Evolutionary conservation across 64 coral and sea anemone genomes (phyloP), one percentile per base, ranked within the genome.

Genomic region (Porites australiensis): DNA sequence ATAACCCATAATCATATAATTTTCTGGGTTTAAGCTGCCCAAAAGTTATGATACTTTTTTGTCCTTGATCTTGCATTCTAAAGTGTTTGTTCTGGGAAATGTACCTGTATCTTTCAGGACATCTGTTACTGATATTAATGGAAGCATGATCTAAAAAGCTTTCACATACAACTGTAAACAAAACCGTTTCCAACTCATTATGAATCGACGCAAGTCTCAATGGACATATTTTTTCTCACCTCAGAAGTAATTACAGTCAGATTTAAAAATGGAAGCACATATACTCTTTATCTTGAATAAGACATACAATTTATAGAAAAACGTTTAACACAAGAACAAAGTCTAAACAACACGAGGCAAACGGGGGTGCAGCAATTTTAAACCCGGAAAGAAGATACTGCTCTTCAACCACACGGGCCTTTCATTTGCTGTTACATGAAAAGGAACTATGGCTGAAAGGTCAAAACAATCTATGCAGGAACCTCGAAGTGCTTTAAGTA

Each of bases 401-500:
- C 51, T 84, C 37, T 46, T 13, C 11, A 73, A 44, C 3, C 8
- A 57, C 54, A 7, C 7, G 12, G 54, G 12, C 54, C 44, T 44
- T 73, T 70, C 21, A 43, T 3, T 59, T 57, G n/a, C 47, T 53
- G 13, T 37, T 10, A 65, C 10, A 63, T n/a, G 61, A 7, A 47
- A 47, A 0, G 13, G 37, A n/a, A 68, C 59, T 50, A 5, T 10
- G 11, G 81, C 45, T 68, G 46, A 84, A 84, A 47, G 62, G 5
- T 84, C 27, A 82, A 18, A n/a, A 21, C 12, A n/a, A 11, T 10
- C 8, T 44, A 65, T 6, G 13, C 64, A 18, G 16, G 43, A 43
- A 84, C 81, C 69, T 69, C 2, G 5, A 69, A 49, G 81, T 68
- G 81, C 5, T 84, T 84, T 52, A 18, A 84, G 67, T 84, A 68